Conservation (phyloP, 2,888 invertebrate genomes). For the Lamellibrachia columna region DNA sequence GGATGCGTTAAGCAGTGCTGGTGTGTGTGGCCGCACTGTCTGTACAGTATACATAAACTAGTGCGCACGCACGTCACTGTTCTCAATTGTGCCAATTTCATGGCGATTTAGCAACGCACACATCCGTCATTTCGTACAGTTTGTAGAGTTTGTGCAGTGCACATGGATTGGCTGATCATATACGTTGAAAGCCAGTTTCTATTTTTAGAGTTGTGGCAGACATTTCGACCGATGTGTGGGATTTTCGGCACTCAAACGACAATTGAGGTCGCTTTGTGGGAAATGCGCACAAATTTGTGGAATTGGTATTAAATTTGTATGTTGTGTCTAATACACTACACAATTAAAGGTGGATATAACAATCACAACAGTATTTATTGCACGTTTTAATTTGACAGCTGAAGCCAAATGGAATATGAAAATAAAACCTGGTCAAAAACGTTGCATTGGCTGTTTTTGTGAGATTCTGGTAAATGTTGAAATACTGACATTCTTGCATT, state of each 20-base stretch:
- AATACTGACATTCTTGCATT: neutral
- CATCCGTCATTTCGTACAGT: neutral
- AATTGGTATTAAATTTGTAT: neutral
- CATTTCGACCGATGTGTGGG: neutral
- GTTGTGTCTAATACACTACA: neutral
- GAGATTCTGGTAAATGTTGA: neutral
- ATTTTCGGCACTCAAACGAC: neutral
- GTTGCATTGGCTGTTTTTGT: neutral
- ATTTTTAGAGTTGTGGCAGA: neutral
- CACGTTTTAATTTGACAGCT: neutral
- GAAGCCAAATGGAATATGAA: neutral
- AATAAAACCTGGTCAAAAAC: neutral
- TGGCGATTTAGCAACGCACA: neutral
- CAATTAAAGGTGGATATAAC: neutral
- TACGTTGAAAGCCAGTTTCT: neutral
- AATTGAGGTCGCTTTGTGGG: neutral
- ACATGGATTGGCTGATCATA: neutral
- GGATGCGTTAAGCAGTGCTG: neutral
- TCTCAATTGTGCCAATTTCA: neutral
- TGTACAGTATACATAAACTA: neutral
- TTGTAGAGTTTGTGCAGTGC: neutral
- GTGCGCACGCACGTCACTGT: neutral
- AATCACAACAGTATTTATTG: neutral
- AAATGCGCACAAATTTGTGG: neutral
- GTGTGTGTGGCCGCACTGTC: neutral